A percentile compares a stretch with the other conserved stretches of the same genome.
Conservation (phyloP, 2,113 vertebrate genomes). For the Thalassarche chlororhynchos region DNA sequence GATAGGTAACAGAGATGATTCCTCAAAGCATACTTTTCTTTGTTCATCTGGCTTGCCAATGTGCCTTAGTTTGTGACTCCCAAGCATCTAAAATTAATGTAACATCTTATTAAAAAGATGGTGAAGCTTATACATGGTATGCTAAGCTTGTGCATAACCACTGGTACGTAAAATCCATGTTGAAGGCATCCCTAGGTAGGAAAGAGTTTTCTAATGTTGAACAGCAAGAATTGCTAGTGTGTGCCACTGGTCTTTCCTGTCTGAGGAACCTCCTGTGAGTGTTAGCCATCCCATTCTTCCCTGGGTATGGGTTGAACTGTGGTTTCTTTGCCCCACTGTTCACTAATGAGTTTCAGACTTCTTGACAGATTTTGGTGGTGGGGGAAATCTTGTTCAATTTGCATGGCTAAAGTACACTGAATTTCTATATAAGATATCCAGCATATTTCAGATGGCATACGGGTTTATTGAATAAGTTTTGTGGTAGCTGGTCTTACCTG, state of each 20-base stretch:
- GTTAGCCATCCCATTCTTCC: not conserved
- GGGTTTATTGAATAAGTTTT: not conserved
- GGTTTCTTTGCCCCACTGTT: not conserved
- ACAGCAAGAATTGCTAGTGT: not conserved
- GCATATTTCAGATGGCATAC: not conserved
- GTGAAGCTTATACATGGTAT: not conserved
- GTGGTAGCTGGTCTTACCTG: not conserved
- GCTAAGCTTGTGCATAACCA: not conserved
- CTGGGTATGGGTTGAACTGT: not conserved
- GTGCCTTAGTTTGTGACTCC: not conserved
- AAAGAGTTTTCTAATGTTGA: not conserved
- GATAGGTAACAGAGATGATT: not conserved
- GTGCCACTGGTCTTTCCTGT: not conserved
- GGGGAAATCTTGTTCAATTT: not conserved
- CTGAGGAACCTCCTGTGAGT: not conserved
- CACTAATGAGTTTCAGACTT: not conserved
- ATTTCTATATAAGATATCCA: not conserved
- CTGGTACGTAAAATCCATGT: not conserved
- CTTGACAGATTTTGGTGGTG: fast-evolving
- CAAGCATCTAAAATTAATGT: not conserved
- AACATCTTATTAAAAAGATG: not conserved
- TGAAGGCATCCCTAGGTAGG: not conserved
- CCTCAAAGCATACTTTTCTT: not conserved
- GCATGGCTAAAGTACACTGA: not conserved
- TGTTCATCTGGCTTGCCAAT: not conserved